Base-by-base conservation (phyloP, 1,140 invertebrate genomes). In the Drosophila lini region DNA sequence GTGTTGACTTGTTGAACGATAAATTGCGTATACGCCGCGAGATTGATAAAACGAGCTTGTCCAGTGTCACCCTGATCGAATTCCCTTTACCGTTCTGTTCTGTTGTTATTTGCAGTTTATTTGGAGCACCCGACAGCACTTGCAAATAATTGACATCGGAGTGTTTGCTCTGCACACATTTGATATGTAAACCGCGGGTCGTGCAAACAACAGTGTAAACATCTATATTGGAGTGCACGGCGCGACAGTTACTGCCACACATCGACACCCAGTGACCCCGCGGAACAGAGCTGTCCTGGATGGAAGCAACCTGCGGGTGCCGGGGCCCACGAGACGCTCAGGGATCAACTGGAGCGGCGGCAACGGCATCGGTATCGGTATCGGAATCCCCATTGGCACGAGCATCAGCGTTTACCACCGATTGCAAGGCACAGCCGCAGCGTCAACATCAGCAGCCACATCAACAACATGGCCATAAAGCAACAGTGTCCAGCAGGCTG, bases 401-500 rank as follows among this genome's bases (percentile, higher is more conserved):
- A 41, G 62, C 50, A 58, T 32, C 48, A 47, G 45, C 45, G 11
- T 31, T 44, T 36, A 68, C 36, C 60, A 68, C 41, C 61, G 61
- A 61, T 67, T 67, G 68, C 74, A 74, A 81, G 59, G 42, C 57
- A 61, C 78, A 78, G 64, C 65, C 73, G 42, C 81, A 76, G 44
- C 32, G 56, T 56, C 77, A 67, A 50, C 62, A 36, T 36, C 48
- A 42, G 41, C 57, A 40, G 67, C 67, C 47, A 55, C 50, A 70
- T 83, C 81, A 85, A 78, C 84, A 89, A 89, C 80, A 89, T 89
- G 84, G 80, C 81, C 78, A 89, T 73, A 89, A 75, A 69, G 74
- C 84, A 75, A 77, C 84, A 79, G 69, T 57, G 69, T 55, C 73
- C 59, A 82, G 62, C 76, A 68, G 74, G 75, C 71, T 80, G 84